Percentiles rank a stretch among this genome's conserved stretches.
These are phyloP conservation scores for Agrochola circellaris DNA, from an alignment of 2,888 invertebrate genomes.

Conservation along the genomic window DNA sequence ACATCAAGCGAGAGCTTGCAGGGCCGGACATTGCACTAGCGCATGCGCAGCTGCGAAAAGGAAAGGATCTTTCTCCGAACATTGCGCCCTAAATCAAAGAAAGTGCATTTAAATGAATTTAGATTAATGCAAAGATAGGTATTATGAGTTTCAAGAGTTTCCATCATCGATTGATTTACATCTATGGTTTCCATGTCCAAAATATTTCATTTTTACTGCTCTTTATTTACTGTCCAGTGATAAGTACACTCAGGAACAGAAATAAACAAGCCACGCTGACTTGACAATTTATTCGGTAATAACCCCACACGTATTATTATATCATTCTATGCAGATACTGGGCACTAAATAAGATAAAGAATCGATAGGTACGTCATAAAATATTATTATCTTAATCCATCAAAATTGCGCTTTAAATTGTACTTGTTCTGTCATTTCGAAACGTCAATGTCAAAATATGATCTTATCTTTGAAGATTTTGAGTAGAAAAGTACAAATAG, in stretches of 20 bases:
- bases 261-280: background rate
- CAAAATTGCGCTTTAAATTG: background rate
- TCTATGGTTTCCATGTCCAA: background rate
- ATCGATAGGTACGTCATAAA: constrained; percentile 20
- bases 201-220: background rate
- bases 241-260: constrained; percentile 1
- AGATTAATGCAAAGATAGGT: background rate
- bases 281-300: constrained; percentile 2
- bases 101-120: background rate
- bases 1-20: constrained; percentile 1
- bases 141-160: background rate
- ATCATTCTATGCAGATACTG: constrained; percentile 5
- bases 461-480: constrained; percentile 10
- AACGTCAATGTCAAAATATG: constrained; percentile 26
- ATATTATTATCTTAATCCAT: constrained; percentile 39
- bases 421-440: background rate
- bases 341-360: constrained; percentile 1
- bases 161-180: too few relatives aligned
- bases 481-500: constrained; percentile 16
- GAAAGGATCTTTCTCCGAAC: background rate
- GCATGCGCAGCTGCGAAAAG: background rate
- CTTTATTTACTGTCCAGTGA: background rate
- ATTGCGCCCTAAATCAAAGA: background rate
- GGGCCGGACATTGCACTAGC: background rate
- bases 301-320: constrained; percentile 22